phyloP scores from a whole-genome alignment of 2,797 vertebrate species.

The Calcarius lapponicus region DNA sequence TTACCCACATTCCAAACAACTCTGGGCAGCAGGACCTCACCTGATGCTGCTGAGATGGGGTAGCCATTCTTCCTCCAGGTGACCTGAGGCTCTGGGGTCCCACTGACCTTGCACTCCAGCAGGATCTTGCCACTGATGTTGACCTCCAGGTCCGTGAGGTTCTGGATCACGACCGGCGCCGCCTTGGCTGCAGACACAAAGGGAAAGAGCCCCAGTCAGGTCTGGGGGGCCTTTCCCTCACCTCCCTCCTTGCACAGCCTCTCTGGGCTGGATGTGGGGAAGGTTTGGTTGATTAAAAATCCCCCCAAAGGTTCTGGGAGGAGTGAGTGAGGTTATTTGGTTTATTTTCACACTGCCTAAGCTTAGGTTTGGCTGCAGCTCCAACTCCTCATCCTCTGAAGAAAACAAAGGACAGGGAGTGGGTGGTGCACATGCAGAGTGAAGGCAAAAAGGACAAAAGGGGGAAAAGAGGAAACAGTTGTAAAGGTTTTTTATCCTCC shows the following conservation, averaged over 20 bases:
- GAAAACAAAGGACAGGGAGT: neutral
- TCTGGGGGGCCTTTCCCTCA: neutral
- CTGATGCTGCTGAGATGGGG: conserved; percentile 81
- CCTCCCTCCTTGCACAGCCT: neutral
- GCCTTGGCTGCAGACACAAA: conserved; percentile 74
- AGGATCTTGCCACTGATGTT: conserved; percentile 89
- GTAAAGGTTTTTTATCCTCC: neutral
- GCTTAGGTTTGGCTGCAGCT: neutral
- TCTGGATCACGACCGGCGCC: conserved; percentile 81
- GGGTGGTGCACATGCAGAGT: neutral
- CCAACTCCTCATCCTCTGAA: neutral
- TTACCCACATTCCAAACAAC: rapidly evolving
- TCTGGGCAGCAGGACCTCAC: conserved; percentile 57
- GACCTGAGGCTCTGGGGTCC: conserved; percentile 81
- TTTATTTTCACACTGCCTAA: neutral
- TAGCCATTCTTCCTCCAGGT: conserved; percentile 86
- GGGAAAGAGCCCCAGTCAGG: neutral
- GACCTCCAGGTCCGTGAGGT: conserved; percentile 86
- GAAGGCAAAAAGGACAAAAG: neutral
- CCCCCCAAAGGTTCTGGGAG: neutral
- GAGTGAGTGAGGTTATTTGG: neutral
- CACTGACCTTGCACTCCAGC: conserved; percentile 81
- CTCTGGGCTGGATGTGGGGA: neutral
- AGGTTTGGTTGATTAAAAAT: neutral
- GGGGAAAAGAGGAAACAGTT: neutral